A percentile compares a stretch with the other conserved stretches of the same genome.
phyloP scores from a whole-genome alignment of 1,140 invertebrate genomes.

The Whitmania pigra region DNA sequence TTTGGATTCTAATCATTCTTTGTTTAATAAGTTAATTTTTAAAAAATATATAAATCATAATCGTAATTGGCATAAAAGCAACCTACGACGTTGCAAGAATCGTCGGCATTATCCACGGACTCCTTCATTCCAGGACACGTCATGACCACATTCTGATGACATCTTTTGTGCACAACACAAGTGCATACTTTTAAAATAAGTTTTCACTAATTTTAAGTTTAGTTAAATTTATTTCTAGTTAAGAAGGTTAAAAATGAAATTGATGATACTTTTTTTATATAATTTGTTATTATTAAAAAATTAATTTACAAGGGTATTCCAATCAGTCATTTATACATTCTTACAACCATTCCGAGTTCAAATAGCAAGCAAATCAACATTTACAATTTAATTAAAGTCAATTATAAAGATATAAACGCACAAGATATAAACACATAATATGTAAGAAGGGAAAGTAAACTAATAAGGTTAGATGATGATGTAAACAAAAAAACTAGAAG shows the following conservation, averaged over 20 bases:
- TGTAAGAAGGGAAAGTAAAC: too few species aligned
- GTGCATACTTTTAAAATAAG: constrained; percentile 58
- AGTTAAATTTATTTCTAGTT: too few species aligned
- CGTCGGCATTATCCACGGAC: constrained; percentile 24
- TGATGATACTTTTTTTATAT: neutral
- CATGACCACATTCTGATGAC: constrained; percentile 63
- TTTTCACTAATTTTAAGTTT: neutral
- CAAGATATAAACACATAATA: too few species aligned
- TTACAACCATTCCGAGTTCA: too few species aligned
- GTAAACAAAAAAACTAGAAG: too few species aligned
- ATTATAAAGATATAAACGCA: too few species aligned
- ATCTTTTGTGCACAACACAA: constrained; percentile 91
- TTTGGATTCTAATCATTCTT: too few species aligned
- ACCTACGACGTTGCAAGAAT: neutral
- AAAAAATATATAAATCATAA: neutral
- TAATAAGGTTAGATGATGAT: too few species aligned
- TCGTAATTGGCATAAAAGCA: neutral
- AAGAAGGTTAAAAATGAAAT: neutral
- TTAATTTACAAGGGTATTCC: neutral
- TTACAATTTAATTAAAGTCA: too few species aligned
- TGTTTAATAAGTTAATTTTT: too few species aligned
- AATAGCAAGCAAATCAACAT: too few species aligned
- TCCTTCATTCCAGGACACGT: constrained; percentile 75
- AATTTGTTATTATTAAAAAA: neutral
- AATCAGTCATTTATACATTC: neutral